Evolutionary conservation across 2,797 vertebrate genomes (phyloP).

Genomic region (Chelon auratus): DNA sequence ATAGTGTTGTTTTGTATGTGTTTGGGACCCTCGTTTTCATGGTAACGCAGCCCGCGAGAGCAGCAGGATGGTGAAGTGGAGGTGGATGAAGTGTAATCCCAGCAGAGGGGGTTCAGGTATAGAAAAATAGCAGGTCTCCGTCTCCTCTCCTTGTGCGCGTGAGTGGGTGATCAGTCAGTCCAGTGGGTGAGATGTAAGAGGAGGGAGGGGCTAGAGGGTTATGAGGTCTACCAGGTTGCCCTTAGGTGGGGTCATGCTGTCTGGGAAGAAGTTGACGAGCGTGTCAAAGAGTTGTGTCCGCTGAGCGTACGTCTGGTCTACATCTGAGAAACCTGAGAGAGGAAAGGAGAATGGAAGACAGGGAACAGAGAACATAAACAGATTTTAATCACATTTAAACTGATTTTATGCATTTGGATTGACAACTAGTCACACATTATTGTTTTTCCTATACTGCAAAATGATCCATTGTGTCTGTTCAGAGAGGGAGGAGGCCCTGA

Average conservation of each 20-base stretch:
- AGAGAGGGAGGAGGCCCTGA: too few species aligned
- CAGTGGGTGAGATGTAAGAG: not conserved
- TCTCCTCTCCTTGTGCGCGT: slow-evolving; percentile 24
- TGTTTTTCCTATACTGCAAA: too few species aligned
- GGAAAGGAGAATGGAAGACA: fast-evolving
- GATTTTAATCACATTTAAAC: too few species aligned
- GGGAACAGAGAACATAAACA: not conserved
- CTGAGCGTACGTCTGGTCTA: slow-evolving; percentile 98
- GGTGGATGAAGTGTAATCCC: slow-evolving; percentile 28
- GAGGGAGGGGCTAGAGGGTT: slow-evolving; percentile 88
- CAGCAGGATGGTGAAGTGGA: slow-evolving; percentile 30
- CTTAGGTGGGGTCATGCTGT: slow-evolving; percentile 99
- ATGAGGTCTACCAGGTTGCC: slow-evolving; percentile 99
- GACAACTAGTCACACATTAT: too few species aligned
- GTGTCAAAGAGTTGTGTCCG: slow-evolving; percentile 98
- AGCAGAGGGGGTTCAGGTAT: slow-evolving; percentile 46
- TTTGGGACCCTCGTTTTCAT: slow-evolving; percentile 12
- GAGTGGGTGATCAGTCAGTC: slow-evolving; percentile 31
- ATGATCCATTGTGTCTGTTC: too few species aligned
- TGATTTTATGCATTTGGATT: too few species aligned
- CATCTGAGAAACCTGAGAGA: slow-evolving; percentile 93
- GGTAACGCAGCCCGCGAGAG: slow-evolving; percentile 17
- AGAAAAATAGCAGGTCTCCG: slow-evolving; percentile 76
- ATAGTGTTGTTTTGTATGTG: slow-evolving; percentile 38
- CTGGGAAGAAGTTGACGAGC: slow-evolving; percentile 98